These are phyloP conservation scores for Kryptolebias ocellatus DNA, from an alignment of 2,797 vertebrate species.

Conservation along the genomic window DNA sequence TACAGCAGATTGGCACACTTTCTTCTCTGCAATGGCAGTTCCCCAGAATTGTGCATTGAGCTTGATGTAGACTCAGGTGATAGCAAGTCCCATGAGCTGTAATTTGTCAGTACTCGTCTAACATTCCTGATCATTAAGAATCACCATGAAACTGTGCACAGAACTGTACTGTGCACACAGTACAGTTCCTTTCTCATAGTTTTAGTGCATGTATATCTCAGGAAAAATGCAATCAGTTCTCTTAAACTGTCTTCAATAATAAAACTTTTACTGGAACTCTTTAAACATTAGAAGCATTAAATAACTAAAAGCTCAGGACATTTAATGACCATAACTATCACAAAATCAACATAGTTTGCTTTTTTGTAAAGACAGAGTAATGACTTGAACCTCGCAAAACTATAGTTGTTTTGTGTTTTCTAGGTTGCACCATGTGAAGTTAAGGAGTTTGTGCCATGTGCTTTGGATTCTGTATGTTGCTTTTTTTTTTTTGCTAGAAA, in stretches of 20 bases:
- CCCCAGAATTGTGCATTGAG: too few relatives aligned
- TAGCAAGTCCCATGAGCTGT: too few relatives aligned
- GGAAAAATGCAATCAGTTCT: too few relatives aligned
- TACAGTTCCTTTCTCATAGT: too few relatives aligned
- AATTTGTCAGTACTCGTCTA: too few relatives aligned
- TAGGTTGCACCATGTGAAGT: constrained; percentile 35
- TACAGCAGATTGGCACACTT: too few relatives aligned
- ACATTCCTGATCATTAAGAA: too few relatives aligned
- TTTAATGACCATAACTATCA: constrained; percentile 45
- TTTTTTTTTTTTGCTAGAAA: constrained; percentile 41
- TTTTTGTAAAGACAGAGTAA: constrained; percentile 46
- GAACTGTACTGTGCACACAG: too few relatives aligned
- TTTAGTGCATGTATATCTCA: too few relatives aligned
- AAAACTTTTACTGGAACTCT: background rate
- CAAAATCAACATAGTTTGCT: constrained; percentile 48
- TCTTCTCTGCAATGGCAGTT: too few relatives aligned
- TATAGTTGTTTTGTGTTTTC: background rate
- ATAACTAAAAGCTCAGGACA: constrained; percentile 34
- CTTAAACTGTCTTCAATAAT: background rate
- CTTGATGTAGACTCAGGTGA: too few relatives aligned
- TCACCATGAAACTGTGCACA: too few relatives aligned
- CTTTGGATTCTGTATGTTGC: constrained; percentile 36
- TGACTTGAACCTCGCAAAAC: constrained; percentile 58
- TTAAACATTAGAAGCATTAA: constrained; percentile 15
- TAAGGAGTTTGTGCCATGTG: constrained; percentile 25